phyloP scores from a whole-genome alignment of 2,797 vertebrate species.

The Typhlichthys eigenmanni region DNA sequence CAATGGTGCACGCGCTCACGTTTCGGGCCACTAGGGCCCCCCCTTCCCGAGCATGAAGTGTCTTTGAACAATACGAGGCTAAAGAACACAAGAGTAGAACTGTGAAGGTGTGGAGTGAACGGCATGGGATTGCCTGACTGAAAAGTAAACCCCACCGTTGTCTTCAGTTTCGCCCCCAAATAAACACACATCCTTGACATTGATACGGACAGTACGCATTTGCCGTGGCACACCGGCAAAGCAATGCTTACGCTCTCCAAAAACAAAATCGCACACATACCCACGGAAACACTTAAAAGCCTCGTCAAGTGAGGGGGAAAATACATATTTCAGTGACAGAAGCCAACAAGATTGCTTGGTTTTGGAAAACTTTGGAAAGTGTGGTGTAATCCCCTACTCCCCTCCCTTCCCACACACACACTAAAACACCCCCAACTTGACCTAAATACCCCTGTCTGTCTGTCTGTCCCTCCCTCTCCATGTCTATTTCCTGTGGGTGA shows the following conservation, averaged over 20 bases:
- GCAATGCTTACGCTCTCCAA: no score
- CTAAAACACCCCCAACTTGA: no score
- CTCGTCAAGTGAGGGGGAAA: constrained; percentile 30
- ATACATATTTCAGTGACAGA: constrained; percentile 23
- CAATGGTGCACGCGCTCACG: background rate
- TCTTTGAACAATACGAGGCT: background rate
- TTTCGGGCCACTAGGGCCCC: constrained; percentile 8
- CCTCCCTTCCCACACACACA: constrained; percentile 11
- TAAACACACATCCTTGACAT: no score
- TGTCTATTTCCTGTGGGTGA: constrained; percentile 67
- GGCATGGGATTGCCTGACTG: background rate
- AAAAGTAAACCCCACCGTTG: constrained; percentile 1
- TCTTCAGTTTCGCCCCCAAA: background rate
- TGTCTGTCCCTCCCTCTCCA: constrained; percentile 16
- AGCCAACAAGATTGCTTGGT: constrained; percentile 50
- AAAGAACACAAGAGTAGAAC: background rate
- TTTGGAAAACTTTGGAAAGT: constrained; percentile 51
- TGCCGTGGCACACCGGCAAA: no score
- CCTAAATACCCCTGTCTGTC: background rate
- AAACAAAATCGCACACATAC: no score
- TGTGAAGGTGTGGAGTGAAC: background rate
- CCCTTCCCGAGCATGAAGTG: constrained; percentile 13
- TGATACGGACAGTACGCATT: no score
- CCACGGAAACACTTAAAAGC: constrained; percentile 8
- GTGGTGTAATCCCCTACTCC: constrained; percentile 32